Percentiles rank a stretch among this genome's conserved stretches.
phyloP scores from a whole-genome alignment of 2,888 invertebrate species.

The Sabellastarte sp. region DNA sequence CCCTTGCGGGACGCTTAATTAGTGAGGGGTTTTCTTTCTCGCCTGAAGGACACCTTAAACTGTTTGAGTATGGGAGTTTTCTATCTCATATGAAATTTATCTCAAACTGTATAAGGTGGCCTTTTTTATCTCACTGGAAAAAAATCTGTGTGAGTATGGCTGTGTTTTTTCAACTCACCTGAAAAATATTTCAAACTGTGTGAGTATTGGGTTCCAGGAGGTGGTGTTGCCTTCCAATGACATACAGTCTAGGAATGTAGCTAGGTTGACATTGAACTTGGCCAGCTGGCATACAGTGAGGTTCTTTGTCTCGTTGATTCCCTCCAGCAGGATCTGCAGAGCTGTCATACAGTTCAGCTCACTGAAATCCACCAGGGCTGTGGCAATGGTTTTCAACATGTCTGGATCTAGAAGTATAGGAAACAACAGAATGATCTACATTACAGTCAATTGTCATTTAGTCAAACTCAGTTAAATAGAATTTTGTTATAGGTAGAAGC shows the following conservation, averaged over 20 bases:
- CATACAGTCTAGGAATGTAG: slow-evolving; percentile 88
- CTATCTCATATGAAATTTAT: no score
- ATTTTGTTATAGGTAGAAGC: no score
- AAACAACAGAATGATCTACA: no score
- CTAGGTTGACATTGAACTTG: slow-evolving; percentile 84
- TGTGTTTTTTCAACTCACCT: no score
- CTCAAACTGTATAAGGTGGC: no score
- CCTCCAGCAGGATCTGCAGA: slow-evolving; percentile 84
- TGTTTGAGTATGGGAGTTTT: no score
- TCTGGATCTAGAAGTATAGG: slow-evolving; percentile 65
- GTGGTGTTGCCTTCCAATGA: slow-evolving; percentile 74
- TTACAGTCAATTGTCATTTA: background rate
- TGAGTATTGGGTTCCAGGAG: slow-evolving; percentile 78
- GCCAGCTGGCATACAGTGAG: slow-evolving; percentile 67
- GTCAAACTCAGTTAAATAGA: background rate
- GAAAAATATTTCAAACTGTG: slow-evolving; percentile 83
- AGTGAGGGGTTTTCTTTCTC: no score
- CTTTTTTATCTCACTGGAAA: no score
- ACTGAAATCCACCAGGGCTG: slow-evolving; percentile 90
- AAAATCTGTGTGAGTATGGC: no score
- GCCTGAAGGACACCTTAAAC: no score
- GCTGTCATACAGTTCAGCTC: slow-evolving; percentile 94
- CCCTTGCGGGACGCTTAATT: no score
- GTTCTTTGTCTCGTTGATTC: slow-evolving; percentile 13
- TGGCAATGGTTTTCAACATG: slow-evolving; percentile 91